phyloP scores from a whole-genome alignment of 2,888 invertebrate species.

The Escarpia spicata region DNA sequence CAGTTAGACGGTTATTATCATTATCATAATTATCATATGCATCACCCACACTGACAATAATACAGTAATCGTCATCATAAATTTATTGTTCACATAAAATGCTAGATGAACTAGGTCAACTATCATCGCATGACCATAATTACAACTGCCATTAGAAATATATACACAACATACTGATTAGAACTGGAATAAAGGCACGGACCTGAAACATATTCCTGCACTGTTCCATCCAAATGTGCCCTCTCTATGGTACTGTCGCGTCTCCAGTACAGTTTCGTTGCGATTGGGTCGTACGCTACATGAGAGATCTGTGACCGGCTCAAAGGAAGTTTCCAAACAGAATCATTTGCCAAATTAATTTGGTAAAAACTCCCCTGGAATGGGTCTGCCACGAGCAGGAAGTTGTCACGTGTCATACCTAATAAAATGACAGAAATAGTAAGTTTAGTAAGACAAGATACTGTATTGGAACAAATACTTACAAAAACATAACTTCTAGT shows the following conservation, averaged over 20 bases:
- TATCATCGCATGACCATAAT: background rate
- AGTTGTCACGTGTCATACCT: background rate
- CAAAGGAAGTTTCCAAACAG: background rate
- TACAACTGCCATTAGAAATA: background rate
- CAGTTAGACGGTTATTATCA: background rate
- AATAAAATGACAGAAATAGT: background rate
- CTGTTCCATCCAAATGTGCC: background rate
- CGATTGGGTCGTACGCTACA: background rate
- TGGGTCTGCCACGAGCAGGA: background rate
- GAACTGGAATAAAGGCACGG: background rate
- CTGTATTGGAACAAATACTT: no score
- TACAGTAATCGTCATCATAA: no score
- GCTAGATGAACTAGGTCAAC: no score
- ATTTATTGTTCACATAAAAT: no score
- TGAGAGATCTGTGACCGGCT: background rate
- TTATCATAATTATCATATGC: no score
- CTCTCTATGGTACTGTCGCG: background rate
- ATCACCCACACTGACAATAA: no score
- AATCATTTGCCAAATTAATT: background rate
- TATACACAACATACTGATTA: background rate
- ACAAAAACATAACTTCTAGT: no score
- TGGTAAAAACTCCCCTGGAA: background rate
- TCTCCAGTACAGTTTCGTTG: background rate
- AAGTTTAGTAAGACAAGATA: no score
- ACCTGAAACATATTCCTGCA: background rate